Evolutionary conservation across 2,888 invertebrate genomes (phyloP).

Genomic region (Rhingia campestris): DNA sequence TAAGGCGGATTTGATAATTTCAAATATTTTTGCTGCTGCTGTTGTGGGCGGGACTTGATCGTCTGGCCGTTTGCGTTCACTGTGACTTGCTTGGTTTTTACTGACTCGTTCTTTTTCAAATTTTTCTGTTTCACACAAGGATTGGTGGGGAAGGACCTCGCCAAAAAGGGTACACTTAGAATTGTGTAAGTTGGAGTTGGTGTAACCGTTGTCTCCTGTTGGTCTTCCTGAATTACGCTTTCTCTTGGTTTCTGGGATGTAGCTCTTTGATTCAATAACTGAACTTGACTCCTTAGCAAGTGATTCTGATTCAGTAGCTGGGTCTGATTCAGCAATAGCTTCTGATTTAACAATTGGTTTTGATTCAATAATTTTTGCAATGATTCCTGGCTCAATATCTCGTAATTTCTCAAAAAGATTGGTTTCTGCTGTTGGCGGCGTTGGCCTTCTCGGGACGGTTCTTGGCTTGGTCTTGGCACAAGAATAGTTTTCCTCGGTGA

Average conservation of each 20-base stretch:
- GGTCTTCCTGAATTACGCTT: conserved; percentile 43
- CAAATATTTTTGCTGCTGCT: conserved; percentile 44
- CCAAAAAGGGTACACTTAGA: conserved; percentile 70
- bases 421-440: conserved; percentile 21
- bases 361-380: conserved; percentile 41
- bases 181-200: conserved; percentile 55
- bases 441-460: not conserved
- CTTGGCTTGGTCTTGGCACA: conserved; percentile 27
- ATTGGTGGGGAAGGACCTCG: conserved; percentile 54
- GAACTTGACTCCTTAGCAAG: conserved; percentile 24
- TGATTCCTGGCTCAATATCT: conserved; percentile 71
- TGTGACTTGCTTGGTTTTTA: conserved; percentile 52
- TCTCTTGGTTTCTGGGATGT: conserved; percentile 34
- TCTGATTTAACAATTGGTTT: conserved; percentile 38
- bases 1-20: conserved; percentile 52
- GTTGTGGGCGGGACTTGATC: conserved; percentile 14
- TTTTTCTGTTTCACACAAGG: conserved; percentile 44
- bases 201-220: conserved; percentile 30
- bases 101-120: conserved; percentile 43
- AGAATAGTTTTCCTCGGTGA: conserved; percentile 56
- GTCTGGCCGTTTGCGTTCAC: conserved; percentile 54
- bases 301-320: conserved; percentile 30
- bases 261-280: conserved; percentile 41
- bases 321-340: conserved; percentile 15
- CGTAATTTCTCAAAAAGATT: conserved; percentile 60